A percentile compares a stretch with the other conserved stretches of the same genome.
These are phyloP conservation scores for Drosophila watanabei DNA, from an alignment of 1,140 invertebrate species.

Conservation along the genomic window DNA sequence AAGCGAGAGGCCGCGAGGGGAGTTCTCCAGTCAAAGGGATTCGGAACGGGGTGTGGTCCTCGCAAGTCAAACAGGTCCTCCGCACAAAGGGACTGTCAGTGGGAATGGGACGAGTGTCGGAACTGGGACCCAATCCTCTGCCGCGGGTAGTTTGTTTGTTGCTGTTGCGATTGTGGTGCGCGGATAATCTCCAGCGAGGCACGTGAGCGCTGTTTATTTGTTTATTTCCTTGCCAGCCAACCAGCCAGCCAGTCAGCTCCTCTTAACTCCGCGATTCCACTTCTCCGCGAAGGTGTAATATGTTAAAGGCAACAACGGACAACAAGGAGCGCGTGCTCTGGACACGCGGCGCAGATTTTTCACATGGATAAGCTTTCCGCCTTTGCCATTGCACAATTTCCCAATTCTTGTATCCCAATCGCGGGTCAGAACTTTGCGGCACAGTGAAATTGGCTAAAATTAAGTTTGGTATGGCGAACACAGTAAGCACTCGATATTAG, in stretches of 20 bases:
- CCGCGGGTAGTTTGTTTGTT: conserved; percentile 71
- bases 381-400: conserved; percentile 52
- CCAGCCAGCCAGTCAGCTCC: conserved; percentile 1
- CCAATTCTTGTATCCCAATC: conserved; percentile 43
- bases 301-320: conserved; percentile 60
- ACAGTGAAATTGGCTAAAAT: conserved; percentile 49
- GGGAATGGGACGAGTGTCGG: conserved; percentile 13
- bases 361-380: conserved; percentile 75
- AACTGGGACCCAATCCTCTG: conserved; percentile 17
- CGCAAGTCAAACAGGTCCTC: conserved; percentile 80
- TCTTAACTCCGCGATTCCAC: conserved; percentile 13
- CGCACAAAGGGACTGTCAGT: conserved; percentile 25
- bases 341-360: conserved; percentile 79
- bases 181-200: conserved; percentile 72
- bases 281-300: conserved; percentile 67
- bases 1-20: conserved; percentile 33
- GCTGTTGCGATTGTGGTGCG: conserved; percentile 78
- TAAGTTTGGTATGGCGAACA: conserved; percentile 12
- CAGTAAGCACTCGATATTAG: conserved; percentile 3
- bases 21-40: conserved; percentile 13
- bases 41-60: conserved; percentile 45
- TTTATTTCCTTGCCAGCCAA: conserved; percentile 64
- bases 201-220: conserved; percentile 76
- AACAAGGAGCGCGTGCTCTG: conserved; percentile 59
- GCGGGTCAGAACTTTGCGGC: conserved; percentile 52